Percentiles rank a stretch among this genome's conserved stretches.
These are phyloP conservation scores for Drosophila setosimentum DNA, from an alignment of 2,888 invertebrate genomes.

Conservation along the genomic window DNA sequence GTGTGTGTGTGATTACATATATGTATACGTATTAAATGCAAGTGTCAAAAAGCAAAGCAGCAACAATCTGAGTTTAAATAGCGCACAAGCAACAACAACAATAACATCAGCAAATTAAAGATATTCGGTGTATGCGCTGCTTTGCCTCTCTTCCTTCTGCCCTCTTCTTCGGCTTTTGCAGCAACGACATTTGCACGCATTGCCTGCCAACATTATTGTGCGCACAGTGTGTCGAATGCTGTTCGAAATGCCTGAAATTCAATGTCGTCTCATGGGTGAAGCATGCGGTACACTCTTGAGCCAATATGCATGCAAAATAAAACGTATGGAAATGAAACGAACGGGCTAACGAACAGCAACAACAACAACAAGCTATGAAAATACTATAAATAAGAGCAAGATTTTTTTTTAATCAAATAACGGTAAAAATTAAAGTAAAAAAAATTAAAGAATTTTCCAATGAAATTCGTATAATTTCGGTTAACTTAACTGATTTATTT, in stretches of 20 bases:
- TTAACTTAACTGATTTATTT: constrained; percentile 41
- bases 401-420: constrained; percentile 62
- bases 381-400: constrained; percentile 68
- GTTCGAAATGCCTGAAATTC: constrained; percentile 7
- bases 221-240: constrained; percentile 47
- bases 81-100: constrained; percentile 21
- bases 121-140: constrained; percentile 62
- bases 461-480: constrained; percentile 35
- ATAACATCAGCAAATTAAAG: constrained; percentile 53
- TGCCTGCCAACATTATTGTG: constrained; percentile 29
- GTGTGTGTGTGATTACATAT: neutral
- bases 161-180: constrained; percentile 44
- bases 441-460: constrained; percentile 40
- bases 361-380: constrained; percentile 44
- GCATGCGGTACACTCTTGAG: neutral
- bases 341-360: constrained; percentile 40
- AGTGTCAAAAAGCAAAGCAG: constrained; percentile 46
- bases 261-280: neutral
- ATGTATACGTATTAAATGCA: constrained; percentile 28
- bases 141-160: constrained; percentile 3
- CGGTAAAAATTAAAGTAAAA: constrained; percentile 34
- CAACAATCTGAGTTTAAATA: constrained; percentile 22
- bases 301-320: constrained; percentile 58
- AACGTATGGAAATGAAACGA: constrained; percentile 68
- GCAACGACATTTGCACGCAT: constrained; percentile 70